Percentiles rank a stretch among this genome's conserved stretches.
Evolutionary conservation across 2,888 invertebrate genomes (phyloP).

Genomic region (Himalopsyche tibetana): DNA sequence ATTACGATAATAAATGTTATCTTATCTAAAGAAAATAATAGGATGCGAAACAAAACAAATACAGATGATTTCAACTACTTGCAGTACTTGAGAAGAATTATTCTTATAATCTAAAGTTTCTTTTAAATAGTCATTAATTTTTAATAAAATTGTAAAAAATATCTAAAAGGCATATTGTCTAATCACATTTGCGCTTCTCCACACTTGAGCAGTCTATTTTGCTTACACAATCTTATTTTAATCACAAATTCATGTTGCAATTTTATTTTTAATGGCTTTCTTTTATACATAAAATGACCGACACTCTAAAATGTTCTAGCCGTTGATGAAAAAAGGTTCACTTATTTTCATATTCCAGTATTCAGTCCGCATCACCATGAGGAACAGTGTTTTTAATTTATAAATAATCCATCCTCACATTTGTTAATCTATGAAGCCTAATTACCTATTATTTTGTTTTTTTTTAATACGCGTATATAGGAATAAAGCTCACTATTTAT

Average conservation of each 20-base stretch:
- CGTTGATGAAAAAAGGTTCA: background rate
- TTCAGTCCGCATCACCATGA: conserved; percentile 19
- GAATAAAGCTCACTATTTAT: conserved; percentile 38
- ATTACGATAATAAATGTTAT: background rate
- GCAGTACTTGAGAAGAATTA: background rate
- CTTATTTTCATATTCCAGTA: background rate
- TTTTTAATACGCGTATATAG: background rate
- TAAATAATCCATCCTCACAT: background rate
- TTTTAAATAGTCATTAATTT: conserved; percentile 14
- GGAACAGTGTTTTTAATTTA: conserved; percentile 35
- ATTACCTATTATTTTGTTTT: conserved; percentile 28
- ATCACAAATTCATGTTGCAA: conserved; percentile 29
- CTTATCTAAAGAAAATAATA: conserved; percentile 37
- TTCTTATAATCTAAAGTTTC: conserved; percentile 1
- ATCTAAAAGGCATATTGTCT: conserved; percentile 22
- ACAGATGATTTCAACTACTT: background rate
- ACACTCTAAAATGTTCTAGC: conserved; percentile 9
- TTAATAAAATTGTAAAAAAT: background rate
- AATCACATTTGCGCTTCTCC: conserved; percentile 60
- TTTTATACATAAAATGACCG: background rate
- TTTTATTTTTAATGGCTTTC: conserved; percentile 12
- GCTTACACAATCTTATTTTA: conserved; percentile 22
- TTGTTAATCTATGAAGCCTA: background rate
- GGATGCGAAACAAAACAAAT: conserved; percentile 32
- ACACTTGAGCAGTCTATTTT: conserved; percentile 46